phyloP scores from a whole-genome alignment of 1,140 invertebrate species.

The Papilio machaon region DNA sequence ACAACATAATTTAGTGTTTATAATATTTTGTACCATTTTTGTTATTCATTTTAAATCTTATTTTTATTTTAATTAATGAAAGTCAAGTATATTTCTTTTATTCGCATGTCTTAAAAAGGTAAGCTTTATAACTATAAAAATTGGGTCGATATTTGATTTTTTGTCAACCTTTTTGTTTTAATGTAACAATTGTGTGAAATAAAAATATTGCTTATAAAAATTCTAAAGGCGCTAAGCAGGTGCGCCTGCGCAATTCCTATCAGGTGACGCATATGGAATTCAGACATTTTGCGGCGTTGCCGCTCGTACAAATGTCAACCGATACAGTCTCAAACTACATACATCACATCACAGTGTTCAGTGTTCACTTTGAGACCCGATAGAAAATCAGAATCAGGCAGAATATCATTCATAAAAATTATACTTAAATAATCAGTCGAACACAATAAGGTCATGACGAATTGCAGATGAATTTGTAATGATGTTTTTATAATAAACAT shows the following conservation, averaged over 20 bases:
- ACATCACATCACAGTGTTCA: no score
- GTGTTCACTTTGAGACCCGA: not conserved
- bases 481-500: not conserved
- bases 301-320: conserved; percentile 27
- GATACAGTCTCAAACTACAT: conserved; percentile 26
- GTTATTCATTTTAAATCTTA: no score
- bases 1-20: not conserved
- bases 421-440: not conserved
- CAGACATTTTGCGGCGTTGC: conserved; percentile 41
- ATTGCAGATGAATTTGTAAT: not conserved
- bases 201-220: conserved; percentile 25
- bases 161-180: not conserved
- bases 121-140: no score
- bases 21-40: no score
- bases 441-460: not conserved
- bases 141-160: no score
- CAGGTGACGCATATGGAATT: not conserved
- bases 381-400: not conserved
- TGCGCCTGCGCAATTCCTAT: conserved; percentile 26
- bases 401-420: not conserved
- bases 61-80: no score
- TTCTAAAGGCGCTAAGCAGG: conserved; percentile 5
- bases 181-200: not conserved
- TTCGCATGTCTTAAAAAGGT: no score
- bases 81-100: no score